These are phyloP conservation scores for Taenaris catops DNA, from an alignment of 2,888 invertebrate species.

Conservation along the genomic window DNA sequence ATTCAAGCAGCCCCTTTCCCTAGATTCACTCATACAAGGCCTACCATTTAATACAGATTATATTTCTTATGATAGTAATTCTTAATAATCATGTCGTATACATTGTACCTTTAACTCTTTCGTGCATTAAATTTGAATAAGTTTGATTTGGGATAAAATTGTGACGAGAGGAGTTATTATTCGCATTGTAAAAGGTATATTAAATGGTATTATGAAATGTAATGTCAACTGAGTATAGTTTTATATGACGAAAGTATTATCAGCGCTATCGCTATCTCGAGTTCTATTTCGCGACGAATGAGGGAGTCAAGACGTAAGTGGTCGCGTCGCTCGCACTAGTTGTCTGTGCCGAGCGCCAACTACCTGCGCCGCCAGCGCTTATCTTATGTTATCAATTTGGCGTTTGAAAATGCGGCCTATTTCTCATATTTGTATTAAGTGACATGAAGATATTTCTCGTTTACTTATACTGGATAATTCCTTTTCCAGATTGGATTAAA, in stretches of 20 bases:
- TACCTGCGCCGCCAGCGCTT: constrained; percentile 52
- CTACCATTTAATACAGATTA: too few relatives aligned
- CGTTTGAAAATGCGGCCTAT: constrained; percentile 42
- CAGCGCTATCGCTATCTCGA: constrained; percentile 73
- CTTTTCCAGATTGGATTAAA: constrained; percentile 73
- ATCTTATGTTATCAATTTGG: constrained; percentile 54
- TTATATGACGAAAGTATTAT: constrained; percentile 40
- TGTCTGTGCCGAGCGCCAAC: constrained; percentile 46
- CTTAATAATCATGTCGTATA: too few relatives aligned
- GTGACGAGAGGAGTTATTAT: too few relatives aligned
- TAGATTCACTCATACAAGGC: too few relatives aligned
- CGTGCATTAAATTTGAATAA: too few relatives aligned
- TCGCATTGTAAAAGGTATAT: too few relatives aligned
- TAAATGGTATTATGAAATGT: too few relatives aligned
- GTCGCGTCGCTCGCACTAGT: constrained; percentile 46
- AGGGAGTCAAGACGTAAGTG: constrained; percentile 46
- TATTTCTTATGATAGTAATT: too few relatives aligned
- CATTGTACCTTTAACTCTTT: too few relatives aligned
- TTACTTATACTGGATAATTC: constrained; percentile 41
- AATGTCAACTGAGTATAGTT: too few relatives aligned
- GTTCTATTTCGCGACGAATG: constrained; percentile 65
- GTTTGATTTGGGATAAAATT: too few relatives aligned
- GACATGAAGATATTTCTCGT: constrained; percentile 31
- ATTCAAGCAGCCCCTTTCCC: too few relatives aligned
- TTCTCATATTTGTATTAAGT: constrained; percentile 32